Evolutionary conservation across 2,113 vertebrate species (phyloP).

Genomic region (Nothoprocta perdicaria): DNA sequence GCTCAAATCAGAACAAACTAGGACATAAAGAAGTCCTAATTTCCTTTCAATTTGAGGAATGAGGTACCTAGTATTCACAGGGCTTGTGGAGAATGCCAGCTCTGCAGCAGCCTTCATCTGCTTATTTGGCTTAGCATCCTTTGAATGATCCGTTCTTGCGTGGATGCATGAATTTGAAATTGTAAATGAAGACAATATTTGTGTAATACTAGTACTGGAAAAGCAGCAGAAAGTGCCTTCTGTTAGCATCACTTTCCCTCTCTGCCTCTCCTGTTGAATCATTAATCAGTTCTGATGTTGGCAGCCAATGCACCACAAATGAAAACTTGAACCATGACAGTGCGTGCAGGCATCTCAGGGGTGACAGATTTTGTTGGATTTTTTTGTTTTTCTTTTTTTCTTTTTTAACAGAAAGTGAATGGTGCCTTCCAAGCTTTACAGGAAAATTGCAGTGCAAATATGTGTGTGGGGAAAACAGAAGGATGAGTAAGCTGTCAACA

Average conservation of each 20-base stretch:
- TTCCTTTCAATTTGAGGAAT: neutral
- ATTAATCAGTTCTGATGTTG: neutral
- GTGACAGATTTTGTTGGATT: neutral
- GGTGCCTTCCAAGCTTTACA: neutral
- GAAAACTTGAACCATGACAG: neutral
- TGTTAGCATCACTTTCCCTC: neutral
- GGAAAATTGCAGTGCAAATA: neutral
- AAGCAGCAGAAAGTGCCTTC: neutral
- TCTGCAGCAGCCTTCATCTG: neutral
- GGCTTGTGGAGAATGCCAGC: neutral
- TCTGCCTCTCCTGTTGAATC: neutral
- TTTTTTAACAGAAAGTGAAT: neutral
- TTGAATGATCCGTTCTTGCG: neutral
- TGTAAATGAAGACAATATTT: neutral
- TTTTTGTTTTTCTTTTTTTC: neutral
- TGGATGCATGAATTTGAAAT: neutral
- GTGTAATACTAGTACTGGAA: neutral
- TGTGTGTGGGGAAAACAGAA: neutral
- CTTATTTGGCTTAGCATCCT: neutral
- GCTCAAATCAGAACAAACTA: neutral
- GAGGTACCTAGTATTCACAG: neutral
- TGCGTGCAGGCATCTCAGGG: neutral
- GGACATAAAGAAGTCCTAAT: neutral
- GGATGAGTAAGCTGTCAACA: conserved; percentile 11
- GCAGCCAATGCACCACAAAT: neutral